Percentiles rank a stretch among this genome's conserved stretches.
phyloP scores from a whole-genome alignment of 2,888 invertebrate species.

The Desoria tigrina region DNA sequence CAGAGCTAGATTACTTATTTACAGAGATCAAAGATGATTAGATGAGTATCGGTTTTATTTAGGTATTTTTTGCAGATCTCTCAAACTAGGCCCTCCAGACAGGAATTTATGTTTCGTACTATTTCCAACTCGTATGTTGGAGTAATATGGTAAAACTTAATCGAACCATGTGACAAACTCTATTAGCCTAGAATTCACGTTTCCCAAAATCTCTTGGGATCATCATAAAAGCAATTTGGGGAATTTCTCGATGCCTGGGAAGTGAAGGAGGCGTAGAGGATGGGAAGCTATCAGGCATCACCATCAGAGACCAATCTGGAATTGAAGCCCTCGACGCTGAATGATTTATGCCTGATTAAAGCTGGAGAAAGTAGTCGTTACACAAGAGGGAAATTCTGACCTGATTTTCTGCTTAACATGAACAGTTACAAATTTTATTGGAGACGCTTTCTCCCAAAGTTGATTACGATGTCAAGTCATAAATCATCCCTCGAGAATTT shows the following conservation, averaged over 20 bases:
- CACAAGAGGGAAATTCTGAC: slow-evolving; percentile 15
- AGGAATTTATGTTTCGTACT: too few species aligned
- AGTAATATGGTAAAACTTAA: too few species aligned
- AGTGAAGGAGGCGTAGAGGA: neutral
- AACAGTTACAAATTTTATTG: slow-evolving; percentile 23
- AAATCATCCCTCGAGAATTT: slow-evolving; percentile 17
- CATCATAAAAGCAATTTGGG: slow-evolving; percentile 17
- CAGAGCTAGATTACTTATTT: too few species aligned
- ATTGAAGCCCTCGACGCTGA: slow-evolving; percentile 27
- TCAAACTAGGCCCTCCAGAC: too few species aligned
- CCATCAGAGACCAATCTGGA: slow-evolving; percentile 24
- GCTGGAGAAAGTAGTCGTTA: slow-evolving; percentile 22
- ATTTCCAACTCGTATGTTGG: too few species aligned
- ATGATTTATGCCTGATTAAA: slow-evolving; percentile 29
- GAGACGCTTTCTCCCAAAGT: slow-evolving; percentile 20
- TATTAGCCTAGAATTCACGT: slow-evolving; percentile 1
- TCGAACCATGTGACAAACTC: slow-evolving; percentile 8
- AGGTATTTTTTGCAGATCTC: too few species aligned
- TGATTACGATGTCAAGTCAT: slow-evolving; percentile 23
- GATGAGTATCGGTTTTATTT: too few species aligned
- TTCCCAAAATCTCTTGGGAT: slow-evolving; percentile 12
- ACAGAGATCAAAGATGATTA: too few species aligned
- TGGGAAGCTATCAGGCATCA: neutral
- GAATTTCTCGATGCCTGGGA: slow-evolving; percentile 1
- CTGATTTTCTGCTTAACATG: slow-evolving; percentile 17